A percentile compares a stretch with the other conserved stretches of the same genome.
phyloP scores from a whole-genome alignment of 2,113 vertebrate genomes.

The Oreocharis arfaki region DNA sequence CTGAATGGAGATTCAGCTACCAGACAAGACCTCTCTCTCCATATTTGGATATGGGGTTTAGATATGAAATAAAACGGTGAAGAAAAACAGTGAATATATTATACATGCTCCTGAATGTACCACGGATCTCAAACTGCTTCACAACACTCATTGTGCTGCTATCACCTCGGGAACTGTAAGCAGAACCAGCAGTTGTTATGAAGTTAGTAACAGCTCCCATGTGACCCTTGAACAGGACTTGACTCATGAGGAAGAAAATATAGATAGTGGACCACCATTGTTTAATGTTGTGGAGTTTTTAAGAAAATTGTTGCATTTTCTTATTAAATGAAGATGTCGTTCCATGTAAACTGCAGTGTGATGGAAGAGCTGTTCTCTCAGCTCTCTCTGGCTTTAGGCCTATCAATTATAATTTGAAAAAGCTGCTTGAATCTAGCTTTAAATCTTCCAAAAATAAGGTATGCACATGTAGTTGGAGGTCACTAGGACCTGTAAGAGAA shows the following conservation, averaged over 20 bases:
- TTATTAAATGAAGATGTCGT: neutral
- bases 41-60: neutral
- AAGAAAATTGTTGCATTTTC: neutral
- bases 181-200: neutral
- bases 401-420: neutral
- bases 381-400: neutral
- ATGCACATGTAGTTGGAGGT: neutral
- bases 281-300: neutral
- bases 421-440: neutral
- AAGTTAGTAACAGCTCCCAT: neutral
- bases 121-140: neutral
- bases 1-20: neutral
- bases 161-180: neutral
- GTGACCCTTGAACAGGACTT: neutral
- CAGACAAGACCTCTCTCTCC: neutral
- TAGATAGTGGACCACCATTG: no score
- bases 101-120: neutral
- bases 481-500: neutral
- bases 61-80: neutral
- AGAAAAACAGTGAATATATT: neutral
- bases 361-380: neutral
- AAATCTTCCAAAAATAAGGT: neutral
- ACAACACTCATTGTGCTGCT: neutral
- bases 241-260: neutral
- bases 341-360: neutral